Conservation (phyloP, 2,888 invertebrate genomes). For the Morpho deidamia region DNA sequence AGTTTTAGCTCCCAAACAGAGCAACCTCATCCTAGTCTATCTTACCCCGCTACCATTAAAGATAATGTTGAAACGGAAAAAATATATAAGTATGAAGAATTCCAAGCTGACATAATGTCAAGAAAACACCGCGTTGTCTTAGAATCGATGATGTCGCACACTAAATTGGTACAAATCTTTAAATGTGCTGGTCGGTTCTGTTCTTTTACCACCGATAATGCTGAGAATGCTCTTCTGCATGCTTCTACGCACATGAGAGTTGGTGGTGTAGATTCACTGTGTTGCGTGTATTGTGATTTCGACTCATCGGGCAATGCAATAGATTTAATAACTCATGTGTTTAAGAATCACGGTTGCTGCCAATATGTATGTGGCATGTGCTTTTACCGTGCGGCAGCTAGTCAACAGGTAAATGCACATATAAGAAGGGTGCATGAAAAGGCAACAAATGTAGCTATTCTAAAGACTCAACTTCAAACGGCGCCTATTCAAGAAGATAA, state of each 20-base stretch:
- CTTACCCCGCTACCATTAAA: slow-evolving; percentile 23
- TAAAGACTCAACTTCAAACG: slow-evolving; percentile 33
- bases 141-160: slow-evolving; percentile 65
- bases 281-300: slow-evolving; percentile 79
- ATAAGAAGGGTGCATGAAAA: slow-evolving; percentile 52
- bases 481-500: slow-evolving; percentile 25
- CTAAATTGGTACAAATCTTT: slow-evolving; percentile 61
- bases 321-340: slow-evolving; percentile 78
- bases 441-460: slow-evolving; percentile 29
- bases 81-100: slow-evolving; percentile 49
- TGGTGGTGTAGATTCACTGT: slow-evolving; percentile 60
- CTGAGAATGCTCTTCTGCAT: slow-evolving; percentile 54
- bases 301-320: slow-evolving; percentile 48
- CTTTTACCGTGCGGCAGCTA: slow-evolving; percentile 81
- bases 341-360: slow-evolving; percentile 79
- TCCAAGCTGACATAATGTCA: slow-evolving; percentile 50
- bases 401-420: slow-evolving; percentile 80
- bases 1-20: slow-evolving; percentile 57
- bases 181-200: slow-evolving; percentile 69
- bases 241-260: slow-evolving; percentile 54
- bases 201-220: slow-evolving; percentile 52
- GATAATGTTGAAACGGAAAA: slow-evolving; percentile 24
- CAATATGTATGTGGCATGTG: slow-evolving; percentile 82
- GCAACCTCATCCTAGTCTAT: slow-evolving; percentile 28
- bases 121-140: slow-evolving; percentile 60